Base-by-base conservation (phyloP, 2,113 vertebrate genomes). In the Hyla sarda region DNA sequence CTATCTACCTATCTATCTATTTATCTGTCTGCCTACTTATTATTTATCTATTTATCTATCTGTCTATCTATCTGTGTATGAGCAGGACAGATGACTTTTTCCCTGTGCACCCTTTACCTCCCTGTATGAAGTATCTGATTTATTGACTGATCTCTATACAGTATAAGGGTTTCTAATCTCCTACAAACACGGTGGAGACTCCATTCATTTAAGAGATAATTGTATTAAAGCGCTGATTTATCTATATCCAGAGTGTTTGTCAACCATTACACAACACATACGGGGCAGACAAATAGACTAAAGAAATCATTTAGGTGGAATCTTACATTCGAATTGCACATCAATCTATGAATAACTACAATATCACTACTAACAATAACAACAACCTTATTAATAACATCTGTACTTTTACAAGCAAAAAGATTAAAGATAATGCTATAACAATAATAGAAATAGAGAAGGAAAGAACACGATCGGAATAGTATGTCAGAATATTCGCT, bases 171-270 rank as follows among this genome's bases (percentile, higher is more conserved):
- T 94, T 94, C 93, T 96, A 96, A 97, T 97, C 96, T 96, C 95
- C 94, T 93, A 91, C 91, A 93, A 96, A 94, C 95, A 95, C 95
- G 0, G 5, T 19, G 91, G 23, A 93, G 92, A 93, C 92, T 95
- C 91, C 88, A 91, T 95, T 94, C 94, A 93, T 97, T 97, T n/a
- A 95, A 93, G 92, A 93, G 93, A 92, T 94, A 95, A 97, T 98
- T 95, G 96, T 94, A 91, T 89, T 87, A 93, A 90, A 90, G 28
- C 93, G 87, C 91, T 78, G 28, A 69, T 34, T 75, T 92, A 91
- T 88, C 88, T 92, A 69, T 82, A 48, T 17, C 21, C 19, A 21
- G 11, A 32, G 10, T 23, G 16, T 67, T 32, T 79, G 37, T 80
- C 13, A 16, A 14, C 77, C 45, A 50, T 23, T 76, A 47, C 41